Base-by-base conservation (phyloP, 2,113 vertebrate genomes). In the Halcyon senegalensis region DNA sequence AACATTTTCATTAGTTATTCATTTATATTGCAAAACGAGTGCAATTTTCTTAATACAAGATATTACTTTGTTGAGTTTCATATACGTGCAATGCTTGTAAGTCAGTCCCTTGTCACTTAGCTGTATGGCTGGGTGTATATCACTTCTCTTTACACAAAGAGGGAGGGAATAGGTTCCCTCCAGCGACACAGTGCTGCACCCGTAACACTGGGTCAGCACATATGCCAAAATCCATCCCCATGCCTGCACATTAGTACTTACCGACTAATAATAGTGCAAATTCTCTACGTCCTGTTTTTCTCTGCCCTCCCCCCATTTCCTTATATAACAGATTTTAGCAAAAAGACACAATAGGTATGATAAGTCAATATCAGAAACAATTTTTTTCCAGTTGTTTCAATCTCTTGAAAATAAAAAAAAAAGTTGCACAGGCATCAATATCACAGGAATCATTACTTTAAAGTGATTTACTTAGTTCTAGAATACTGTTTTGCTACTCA, bases 251-350 rank as follows among this genome's bases (percentile, higher is more conserved):
- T 48, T 20, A 53, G 11, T 5, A 60, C 76, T 83, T 84, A 50
- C 51, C 16, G 77, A 55, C 62, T 31, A 3, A 37, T 8, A 76
- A 16, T 44, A 48, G 0, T 37, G 17, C 3, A 51, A 75, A 87
- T 59, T 63, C n/a, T 41, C 2, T 31, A 50, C 25, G 4, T 9
- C 74, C 4, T 75, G 9, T 11, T 35, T 46, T 53, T 44, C 14
- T 17, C 18, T 2, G 6, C 0, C 8, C 2, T 2, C 8, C 0
- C 8, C 2, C 2, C 4, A 24, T 39, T 72, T 88, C 23, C 35
- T 11, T 82, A 5, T 43, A 31, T 13, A 68, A 23, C 7, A 68
- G 19, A 60, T 76, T 58, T 92, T 37, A 43, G 16, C 35, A 77
- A 50, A 18, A 87, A 63, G 35, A 46, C 7, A 59, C 17, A 46